Conservation (phyloP, 2,113 vertebrate genomes). For the Lethenteron reissneri region DNA sequence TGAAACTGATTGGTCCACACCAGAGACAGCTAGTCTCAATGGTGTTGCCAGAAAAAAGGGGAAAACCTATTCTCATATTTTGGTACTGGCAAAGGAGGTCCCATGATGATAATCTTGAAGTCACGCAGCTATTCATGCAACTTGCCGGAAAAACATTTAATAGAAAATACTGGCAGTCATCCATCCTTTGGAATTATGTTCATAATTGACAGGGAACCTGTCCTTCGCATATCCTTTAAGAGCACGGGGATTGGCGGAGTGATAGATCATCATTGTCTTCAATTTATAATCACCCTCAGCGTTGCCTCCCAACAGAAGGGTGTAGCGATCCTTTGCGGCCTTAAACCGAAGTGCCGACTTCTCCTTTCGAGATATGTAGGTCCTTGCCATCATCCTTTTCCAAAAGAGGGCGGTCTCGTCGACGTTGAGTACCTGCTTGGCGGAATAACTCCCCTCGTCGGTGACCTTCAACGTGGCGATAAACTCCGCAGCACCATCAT, state of each 20-base stretch:
- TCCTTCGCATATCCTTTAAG: background rate
- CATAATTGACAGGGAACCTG: background rate
- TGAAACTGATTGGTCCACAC: too few species aligned
- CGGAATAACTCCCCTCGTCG: background rate
- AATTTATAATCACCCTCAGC: background rate
- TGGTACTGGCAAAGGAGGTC: too few species aligned
- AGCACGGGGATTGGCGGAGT: background rate
- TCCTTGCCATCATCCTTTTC: background rate
- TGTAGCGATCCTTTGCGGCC: background rate
- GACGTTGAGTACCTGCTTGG: background rate
- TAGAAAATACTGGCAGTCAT: background rate
- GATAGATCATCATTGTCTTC: background rate
- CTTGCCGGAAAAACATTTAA: background rate
- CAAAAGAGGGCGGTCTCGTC: conserved; percentile 1
- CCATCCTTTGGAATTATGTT: background rate
- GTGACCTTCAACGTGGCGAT: background rate
- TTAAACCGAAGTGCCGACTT: background rate
- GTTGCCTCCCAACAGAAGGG: background rate
- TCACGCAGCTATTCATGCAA: background rate
- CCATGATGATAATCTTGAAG: background rate
- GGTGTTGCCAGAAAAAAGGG: too few species aligned
- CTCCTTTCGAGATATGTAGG: background rate
- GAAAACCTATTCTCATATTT: too few species aligned
- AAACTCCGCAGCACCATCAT: background rate
- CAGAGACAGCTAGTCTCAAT: too few species aligned